Conservation (phyloP, 2,797 vertebrate genomes). For the Scolopax rusticola region DNA sequence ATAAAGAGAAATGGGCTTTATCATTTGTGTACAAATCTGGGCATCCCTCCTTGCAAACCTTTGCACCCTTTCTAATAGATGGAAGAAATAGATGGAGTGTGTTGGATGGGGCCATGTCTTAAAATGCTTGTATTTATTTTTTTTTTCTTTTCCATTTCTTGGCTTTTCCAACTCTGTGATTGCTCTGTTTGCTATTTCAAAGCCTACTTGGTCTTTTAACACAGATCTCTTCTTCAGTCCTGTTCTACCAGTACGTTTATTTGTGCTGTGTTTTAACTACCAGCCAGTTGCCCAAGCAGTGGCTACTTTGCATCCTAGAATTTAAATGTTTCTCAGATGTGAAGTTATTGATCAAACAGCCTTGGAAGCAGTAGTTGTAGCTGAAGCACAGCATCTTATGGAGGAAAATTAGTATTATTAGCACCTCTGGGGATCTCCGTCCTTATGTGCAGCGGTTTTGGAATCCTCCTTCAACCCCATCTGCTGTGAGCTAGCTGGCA, state of each 20-base stretch:
- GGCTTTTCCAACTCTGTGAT: neutral
- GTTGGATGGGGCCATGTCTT: neutral
- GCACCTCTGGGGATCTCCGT: slow-evolving; percentile 37
- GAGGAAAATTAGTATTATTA: slow-evolving; percentile 20
- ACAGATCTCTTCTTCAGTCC: neutral
- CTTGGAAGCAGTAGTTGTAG: neutral
- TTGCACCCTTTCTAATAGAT: fast-evolving
- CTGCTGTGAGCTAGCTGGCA: slow-evolving; percentile 22
- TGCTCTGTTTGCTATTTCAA: neutral
- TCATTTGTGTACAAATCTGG: neutral
- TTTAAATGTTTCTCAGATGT: neutral
- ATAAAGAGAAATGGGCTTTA: neutral
- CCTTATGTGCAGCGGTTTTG: slow-evolving; percentile 45
- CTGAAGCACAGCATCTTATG: neutral
- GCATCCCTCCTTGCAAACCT: neutral
- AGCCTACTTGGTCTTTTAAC: neutral
- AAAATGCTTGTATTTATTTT: neutral
- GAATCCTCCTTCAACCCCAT: slow-evolving; percentile 35
- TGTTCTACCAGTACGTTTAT: neutral
- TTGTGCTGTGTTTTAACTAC: neutral
- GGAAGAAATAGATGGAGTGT: fast-evolving
- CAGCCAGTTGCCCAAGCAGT: neutral
- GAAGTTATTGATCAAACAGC: slow-evolving; percentile 27
- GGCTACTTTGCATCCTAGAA: neutral
- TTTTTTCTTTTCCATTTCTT: neutral